These are phyloP conservation scores for Nowickia ferox DNA, from an alignment of 2,888 invertebrate species.

Conservation along the genomic window DNA sequence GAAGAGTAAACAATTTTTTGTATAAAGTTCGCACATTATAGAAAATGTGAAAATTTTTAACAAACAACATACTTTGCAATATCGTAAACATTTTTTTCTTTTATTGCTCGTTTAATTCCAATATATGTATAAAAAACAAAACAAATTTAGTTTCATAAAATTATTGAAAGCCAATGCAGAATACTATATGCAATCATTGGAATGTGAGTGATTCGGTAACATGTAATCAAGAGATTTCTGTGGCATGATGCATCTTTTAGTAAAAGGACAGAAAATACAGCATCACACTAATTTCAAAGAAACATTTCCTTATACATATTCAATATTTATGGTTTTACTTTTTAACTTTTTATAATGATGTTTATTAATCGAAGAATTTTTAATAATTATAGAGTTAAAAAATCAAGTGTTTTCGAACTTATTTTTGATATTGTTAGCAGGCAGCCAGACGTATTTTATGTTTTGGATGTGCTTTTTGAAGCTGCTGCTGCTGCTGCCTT, in stretches of 20 bases:
- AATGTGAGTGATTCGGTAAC: neutral
- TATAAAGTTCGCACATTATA: constrained; percentile 34
- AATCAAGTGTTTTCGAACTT: constrained; percentile 38
- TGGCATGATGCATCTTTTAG: neutral
- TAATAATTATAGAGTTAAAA: constrained; percentile 32
- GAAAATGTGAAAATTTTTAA: constrained; percentile 40
- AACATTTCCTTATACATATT: neutral
- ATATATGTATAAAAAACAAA: neutral
- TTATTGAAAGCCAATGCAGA: neutral
- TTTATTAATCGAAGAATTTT: constrained; percentile 33
- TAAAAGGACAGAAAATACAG: neutral
- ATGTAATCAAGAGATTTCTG: neutral
- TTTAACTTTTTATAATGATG: constrained; percentile 1
- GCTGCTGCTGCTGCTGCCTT: constrained; percentile 19
- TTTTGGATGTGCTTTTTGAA: constrained; percentile 7
- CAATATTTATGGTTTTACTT: constrained; percentile 6
- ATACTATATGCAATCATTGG: neutral
- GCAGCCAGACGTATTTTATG: constrained; percentile 33
- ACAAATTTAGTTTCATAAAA: neutral
- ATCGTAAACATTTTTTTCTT: constrained; percentile 48
- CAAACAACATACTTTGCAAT: constrained; percentile 25
- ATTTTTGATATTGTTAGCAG: constrained; percentile 49
- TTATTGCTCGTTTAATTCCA: neutral
- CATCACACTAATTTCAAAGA: neutral
- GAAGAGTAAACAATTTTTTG: constrained; percentile 12